Percentiles rank a stretch among this genome's conserved stretches.
Conservation (phyloP, 2,888 invertebrate species). For the Bombylius major region DNA sequence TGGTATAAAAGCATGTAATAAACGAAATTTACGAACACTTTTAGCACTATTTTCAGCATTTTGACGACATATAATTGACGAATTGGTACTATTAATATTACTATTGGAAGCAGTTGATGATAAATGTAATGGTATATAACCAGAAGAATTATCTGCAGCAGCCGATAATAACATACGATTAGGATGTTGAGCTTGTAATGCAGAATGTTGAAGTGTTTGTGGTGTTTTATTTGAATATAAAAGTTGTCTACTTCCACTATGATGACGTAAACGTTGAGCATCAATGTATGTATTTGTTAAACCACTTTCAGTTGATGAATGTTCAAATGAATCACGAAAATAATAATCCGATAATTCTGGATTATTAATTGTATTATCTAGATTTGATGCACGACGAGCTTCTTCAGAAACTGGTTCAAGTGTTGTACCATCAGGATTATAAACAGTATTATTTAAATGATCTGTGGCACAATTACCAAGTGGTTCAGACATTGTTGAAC, state of each 20-base stretch:
- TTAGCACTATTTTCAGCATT: constrained; percentile 28
- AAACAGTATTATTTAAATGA: constrained; percentile 34
- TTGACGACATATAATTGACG: constrained; percentile 14
- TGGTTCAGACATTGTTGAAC: constrained; percentile 70
- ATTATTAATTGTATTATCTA: background rate
- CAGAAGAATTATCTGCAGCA: background rate
- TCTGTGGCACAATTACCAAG: constrained; percentile 38
- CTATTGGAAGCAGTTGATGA: background rate
- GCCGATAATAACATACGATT: too few species aligned
- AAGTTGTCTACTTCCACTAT: constrained; percentile 8
- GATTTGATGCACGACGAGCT: constrained; percentile 26
- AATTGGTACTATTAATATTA: constrained; percentile 1
- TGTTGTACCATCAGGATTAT: constrained; percentile 45
- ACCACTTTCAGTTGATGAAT: constrained; percentile 68
- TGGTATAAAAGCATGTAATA: constrained; percentile 62
- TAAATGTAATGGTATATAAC: constrained; percentile 2
- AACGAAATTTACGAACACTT: constrained; percentile 43
- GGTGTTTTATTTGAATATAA: constrained; percentile 20
- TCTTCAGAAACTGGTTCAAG: constrained; percentile 61
- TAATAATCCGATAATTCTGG: constrained; percentile 48
- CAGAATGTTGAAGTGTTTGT: too few species aligned
- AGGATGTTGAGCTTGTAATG: too few species aligned
- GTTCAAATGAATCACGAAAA: constrained; percentile 63
- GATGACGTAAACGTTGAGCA: constrained; percentile 20
- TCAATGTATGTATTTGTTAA: constrained; percentile 33